Evolutionary conservation across 2,888 invertebrate species (phyloP).

Genomic region (Pollenia labialis): DNA sequence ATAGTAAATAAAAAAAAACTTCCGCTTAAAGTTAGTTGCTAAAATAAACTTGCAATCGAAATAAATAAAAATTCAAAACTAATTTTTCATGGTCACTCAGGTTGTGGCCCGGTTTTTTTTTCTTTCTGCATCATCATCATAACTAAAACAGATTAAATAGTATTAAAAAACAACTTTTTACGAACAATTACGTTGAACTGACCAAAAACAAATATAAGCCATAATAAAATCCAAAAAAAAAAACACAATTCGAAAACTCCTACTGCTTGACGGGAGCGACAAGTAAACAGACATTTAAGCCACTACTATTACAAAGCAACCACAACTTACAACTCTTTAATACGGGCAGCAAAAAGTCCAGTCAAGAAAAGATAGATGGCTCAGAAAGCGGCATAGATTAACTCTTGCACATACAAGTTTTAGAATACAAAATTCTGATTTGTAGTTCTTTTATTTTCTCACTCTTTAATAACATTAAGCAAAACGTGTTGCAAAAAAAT

Average conservation of each 20-base stretch:
- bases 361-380: conserved; percentile 52
- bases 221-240: conserved; percentile 51
- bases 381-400: conserved; percentile 62
- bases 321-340: background rate
- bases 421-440: conserved; percentile 31
- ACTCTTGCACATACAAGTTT: conserved; percentile 13
- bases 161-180: conserved; percentile 9
- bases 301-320: conserved; percentile 27
- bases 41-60: conserved; percentile 7
- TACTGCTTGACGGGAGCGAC: conserved; percentile 52
- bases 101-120: conserved; percentile 20
- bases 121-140: conserved; percentile 33
- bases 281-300: conserved; percentile 15
- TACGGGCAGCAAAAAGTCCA: conserved; percentile 22
- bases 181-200: conserved; percentile 62
- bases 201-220: conserved; percentile 62
- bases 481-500: conserved; percentile 14
- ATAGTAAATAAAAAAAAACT: background rate
- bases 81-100: conserved; percentile 67
- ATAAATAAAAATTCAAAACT: conserved; percentile 37
- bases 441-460: conserved; percentile 17
- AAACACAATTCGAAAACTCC: conserved; percentile 59
- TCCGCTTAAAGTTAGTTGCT: conserved; percentile 7
- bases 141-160: conserved; percentile 56
- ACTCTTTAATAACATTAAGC: conserved; percentile 46